Conservation (phyloP, 92 coral and sea anemone species). For the Isaurus tuberculatus region DNA sequence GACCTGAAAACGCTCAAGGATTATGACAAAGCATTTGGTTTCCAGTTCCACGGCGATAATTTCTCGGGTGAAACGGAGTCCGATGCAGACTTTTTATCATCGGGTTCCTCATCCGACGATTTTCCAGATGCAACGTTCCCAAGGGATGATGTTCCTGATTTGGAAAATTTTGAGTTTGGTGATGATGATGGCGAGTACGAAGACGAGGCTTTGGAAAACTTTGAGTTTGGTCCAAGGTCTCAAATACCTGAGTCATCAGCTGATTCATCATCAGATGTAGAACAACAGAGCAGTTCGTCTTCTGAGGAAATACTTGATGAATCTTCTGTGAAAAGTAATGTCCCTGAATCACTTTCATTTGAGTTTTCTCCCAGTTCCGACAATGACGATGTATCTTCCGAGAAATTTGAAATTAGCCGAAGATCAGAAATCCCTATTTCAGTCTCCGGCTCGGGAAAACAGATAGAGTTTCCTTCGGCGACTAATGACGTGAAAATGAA, state of each 20-base stretch:
- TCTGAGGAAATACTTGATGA: not conserved
- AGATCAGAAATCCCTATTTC: constrained; percentile 32
- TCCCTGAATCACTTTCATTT: not conserved
- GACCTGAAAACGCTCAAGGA: not conserved
- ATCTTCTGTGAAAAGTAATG: not conserved
- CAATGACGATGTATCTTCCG: not conserved
- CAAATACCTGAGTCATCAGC: constrained; percentile 13
- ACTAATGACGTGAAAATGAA: not conserved
- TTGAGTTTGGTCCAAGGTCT: constrained; percentile 25
- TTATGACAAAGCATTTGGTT: constrained; percentile 29
- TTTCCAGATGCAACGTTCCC: constrained; percentile 20
- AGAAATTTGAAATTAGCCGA: constrained; percentile 29
- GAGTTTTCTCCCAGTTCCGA: not conserved
- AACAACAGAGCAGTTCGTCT: not conserved
- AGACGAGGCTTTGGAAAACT: constrained; percentile 21
- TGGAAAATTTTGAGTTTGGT: not conserved
- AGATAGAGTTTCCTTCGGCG: constrained; percentile 10
- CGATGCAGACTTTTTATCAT: constrained; percentile 38
- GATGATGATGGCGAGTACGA: not conserved
- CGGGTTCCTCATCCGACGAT: constrained; percentile 7
- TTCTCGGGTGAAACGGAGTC: constrained; percentile 33
- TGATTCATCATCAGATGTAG: constrained; percentile 1
- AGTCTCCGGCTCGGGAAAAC: constrained; percentile 23
- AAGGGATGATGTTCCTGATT: constrained; percentile 1
- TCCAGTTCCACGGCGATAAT: constrained; percentile 24